A percentile compares a stretch with the other conserved stretches of the same genome.
Evolutionary conservation across 2,888 invertebrate genomes (phyloP).

Genomic region (Ectobius pallidus): DNA sequence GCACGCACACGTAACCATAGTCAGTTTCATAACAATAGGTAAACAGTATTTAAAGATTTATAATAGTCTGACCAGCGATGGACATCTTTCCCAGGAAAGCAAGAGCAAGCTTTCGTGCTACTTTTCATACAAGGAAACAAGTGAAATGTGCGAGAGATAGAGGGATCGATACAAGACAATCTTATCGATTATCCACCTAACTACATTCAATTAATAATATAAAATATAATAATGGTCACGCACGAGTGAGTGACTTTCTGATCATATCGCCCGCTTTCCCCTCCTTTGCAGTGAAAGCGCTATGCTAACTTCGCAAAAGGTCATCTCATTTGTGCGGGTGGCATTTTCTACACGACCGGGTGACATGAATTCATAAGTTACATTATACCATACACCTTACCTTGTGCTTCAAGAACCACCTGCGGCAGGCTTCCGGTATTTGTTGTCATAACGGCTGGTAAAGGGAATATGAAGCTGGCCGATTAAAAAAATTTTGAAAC

Average conservation of each 20-base stretch:
- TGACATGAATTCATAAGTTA: too few species aligned
- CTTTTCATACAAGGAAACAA: background rate
- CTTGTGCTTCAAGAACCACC: too few species aligned
- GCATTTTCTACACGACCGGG: background rate
- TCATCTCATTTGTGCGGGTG: background rate
- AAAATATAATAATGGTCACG: conserved; percentile 16
- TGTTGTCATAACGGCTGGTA: too few species aligned
- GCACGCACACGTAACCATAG: too few species aligned
- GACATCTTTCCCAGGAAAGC: too few species aligned
- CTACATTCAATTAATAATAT: conserved; percentile 17
- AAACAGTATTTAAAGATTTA: too few species aligned
- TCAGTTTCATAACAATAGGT: too few species aligned
- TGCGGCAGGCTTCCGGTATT: too few species aligned
- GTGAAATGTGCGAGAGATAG: background rate
- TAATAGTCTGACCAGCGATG: too few species aligned
- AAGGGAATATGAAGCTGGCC: too few species aligned
- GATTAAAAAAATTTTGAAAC: too few species aligned
- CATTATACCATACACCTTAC: too few species aligned
- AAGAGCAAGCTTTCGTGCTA: background rate
- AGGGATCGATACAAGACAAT: conserved; percentile 8
- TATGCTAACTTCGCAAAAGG: background rate
- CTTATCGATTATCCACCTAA: conserved; percentile 13
- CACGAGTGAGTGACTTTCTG: conserved; percentile 25
- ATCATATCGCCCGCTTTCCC: conserved; percentile 16
- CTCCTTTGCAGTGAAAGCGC: conserved; percentile 16